These are phyloP conservation scores for Dendrocincla fuliginosa DNA, from an alignment of 2,797 vertebrate genomes.

Conservation along the genomic window DNA sequence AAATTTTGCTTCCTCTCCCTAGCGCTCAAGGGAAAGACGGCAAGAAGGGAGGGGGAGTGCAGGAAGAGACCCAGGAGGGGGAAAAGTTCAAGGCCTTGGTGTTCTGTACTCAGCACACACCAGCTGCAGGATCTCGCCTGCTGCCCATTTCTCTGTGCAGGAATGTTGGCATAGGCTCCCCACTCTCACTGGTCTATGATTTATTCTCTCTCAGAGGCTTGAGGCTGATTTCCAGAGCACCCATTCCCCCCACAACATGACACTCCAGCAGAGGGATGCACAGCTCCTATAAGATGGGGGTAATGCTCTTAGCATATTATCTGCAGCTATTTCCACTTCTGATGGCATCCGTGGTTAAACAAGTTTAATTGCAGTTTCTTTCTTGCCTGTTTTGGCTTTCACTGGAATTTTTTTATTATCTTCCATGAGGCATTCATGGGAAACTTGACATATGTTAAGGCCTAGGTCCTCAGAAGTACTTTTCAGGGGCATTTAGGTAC, in stretches of 20 bases:
- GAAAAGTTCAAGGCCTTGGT: slow-evolving; percentile 51
- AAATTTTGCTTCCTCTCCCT: slow-evolving; percentile 69
- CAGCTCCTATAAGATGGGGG: background rate
- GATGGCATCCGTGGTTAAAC: background rate
- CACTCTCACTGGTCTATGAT: background rate
- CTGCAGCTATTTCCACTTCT: background rate
- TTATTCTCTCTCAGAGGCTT: slow-evolving; percentile 24
- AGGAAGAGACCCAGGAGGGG: slow-evolving; percentile 28
- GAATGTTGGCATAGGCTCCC: background rate
- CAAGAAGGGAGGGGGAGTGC: slow-evolving; percentile 40
- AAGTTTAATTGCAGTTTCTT: background rate
- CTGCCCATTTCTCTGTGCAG: slow-evolving; percentile 20
- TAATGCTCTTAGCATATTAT: background rate
- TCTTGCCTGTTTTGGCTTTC: background rate
- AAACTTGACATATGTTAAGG: background rate
- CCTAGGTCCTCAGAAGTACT: background rate
- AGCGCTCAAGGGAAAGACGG: slow-evolving; percentile 27
- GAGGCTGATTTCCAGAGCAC: slow-evolving; percentile 10
- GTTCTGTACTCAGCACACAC: background rate
- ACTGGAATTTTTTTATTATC: background rate
- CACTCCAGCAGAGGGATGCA: background rate
- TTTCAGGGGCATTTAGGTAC: background rate
- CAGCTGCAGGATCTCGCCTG: slow-evolving; percentile 28
- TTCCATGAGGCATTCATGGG: background rate
- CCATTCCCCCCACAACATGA: background rate